Evolutionary conservation across 2,797 vertebrate species (phyloP).

Genomic region (Parauchenoglanis ngamensis): DNA sequence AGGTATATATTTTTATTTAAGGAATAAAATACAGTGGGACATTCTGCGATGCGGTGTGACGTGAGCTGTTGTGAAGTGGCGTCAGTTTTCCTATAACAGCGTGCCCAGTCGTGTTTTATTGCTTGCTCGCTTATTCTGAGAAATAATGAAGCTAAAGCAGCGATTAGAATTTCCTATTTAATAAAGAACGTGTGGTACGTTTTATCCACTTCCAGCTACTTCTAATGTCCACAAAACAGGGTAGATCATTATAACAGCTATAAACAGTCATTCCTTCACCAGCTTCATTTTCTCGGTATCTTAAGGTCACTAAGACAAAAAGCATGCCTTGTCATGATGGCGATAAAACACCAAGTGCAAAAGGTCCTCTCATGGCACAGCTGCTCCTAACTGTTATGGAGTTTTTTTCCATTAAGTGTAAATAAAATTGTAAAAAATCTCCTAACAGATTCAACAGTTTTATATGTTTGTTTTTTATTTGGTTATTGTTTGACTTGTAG

Average conservation of each 20-base stretch:
- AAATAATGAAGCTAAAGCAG: not conserved
- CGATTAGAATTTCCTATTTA: not conserved
- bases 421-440: not conserved
- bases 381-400: not conserved
- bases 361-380: not conserved
- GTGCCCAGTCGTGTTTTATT: not conserved
- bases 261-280: not conserved
- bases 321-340: not conserved
- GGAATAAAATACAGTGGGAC: not conserved
- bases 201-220: not conserved
- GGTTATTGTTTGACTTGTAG: not conserved
- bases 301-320: not conserved
- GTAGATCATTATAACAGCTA: not conserved
- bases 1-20: not conserved
- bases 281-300: not conserved
- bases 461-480: not conserved
- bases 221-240: not conserved
- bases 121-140: slow-evolving; percentile 23
- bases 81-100: not conserved
- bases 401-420: not conserved
- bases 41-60: not conserved
- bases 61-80: not conserved
- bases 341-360: not conserved
- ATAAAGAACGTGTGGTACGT: not conserved
- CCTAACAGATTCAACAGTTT: not conserved